A percentile compares a stretch with the other conserved stretches of the same genome.
phyloP scores from a whole-genome alignment of 2,113 vertebrate species.

The Oncorhynchus kisutch region DNA sequence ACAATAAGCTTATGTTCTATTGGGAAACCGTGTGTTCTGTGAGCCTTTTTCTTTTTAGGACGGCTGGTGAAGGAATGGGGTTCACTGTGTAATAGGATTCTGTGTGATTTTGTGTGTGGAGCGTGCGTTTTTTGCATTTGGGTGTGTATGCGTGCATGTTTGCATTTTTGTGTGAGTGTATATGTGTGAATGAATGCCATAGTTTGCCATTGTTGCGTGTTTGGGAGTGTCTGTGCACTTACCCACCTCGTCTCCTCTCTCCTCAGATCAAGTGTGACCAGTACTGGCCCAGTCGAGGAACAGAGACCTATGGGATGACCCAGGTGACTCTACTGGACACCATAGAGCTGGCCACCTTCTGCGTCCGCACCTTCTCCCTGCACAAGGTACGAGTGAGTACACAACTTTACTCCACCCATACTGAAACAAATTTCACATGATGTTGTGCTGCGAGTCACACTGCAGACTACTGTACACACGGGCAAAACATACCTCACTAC shows the following conservation, averaged over 20 bases:
- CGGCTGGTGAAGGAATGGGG: not conserved
- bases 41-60: no score
- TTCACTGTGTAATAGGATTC: no score
- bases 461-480: no score
- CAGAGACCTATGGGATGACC: slow-evolving; percentile 95
- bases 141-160: no score
- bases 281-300: slow-evolving; percentile 94
- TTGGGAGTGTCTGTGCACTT: not conserved
- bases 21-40: not conserved
- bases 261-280: slow-evolving; percentile 95
- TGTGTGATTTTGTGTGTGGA: not conserved
- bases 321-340: slow-evolving; percentile 95
- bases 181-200: not conserved
- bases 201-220: no score
- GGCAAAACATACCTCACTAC: no score
- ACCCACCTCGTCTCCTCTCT: not conserved
- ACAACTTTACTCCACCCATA: not conserved
- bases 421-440: no score
- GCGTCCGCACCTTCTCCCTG: slow-evolving; percentile 91
- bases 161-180: not conserved
- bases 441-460: no score
- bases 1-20: no score
- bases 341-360: slow-evolving; percentile 95
- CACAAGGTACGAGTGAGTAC: slow-evolving; percentile 82
- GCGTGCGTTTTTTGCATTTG: not conserved